A percentile compares a stretch with the other conserved stretches of the same genome.
Conservation (phyloP, 2,113 vertebrate species). For the Gymnarchus niloticus region DNA sequence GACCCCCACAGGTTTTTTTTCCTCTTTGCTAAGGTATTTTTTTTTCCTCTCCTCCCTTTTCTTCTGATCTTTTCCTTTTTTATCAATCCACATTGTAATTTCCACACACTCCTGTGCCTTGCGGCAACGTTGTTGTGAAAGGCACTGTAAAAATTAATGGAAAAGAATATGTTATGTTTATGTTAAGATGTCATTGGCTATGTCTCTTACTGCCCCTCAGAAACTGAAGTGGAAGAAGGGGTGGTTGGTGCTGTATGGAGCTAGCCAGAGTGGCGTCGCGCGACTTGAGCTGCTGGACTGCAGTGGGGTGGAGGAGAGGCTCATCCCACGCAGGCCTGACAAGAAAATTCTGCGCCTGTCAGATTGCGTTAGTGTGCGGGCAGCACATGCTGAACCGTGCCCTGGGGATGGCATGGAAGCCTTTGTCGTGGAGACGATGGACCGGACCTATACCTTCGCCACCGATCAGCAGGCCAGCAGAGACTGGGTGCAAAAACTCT, state of each 20-base stretch:
- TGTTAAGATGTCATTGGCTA: not conserved
- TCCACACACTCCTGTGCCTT: no score
- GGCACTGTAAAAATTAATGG: no score
- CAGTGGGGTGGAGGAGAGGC: conserved; percentile 60
- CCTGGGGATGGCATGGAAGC: conserved; percentile 51
- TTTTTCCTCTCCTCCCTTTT: no score
- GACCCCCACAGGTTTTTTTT: no score
- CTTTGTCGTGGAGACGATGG: conserved; percentile 68
- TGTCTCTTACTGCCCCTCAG: conserved; percentile 45
- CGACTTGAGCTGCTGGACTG: conserved; percentile 87
- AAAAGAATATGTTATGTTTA: not conserved
- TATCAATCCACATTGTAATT: no score
- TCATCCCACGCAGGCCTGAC: conserved; percentile 70
- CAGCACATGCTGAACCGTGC: conserved; percentile 47
- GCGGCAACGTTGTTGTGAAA: no score
- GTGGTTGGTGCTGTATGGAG: conserved; percentile 85
- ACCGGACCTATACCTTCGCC: conserved; percentile 61
- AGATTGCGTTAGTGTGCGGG: conserved; percentile 64
- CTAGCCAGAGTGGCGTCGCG: conserved; percentile 88
- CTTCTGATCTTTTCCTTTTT: no score
- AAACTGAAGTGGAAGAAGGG: conserved; percentile 81
- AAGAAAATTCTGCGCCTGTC: conserved; percentile 69
- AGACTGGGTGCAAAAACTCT: conserved; percentile 4
- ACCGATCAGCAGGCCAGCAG: conserved; percentile 46
- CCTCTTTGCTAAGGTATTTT: no score